phyloP scores from a whole-genome alignment of 2,113 vertebrate species.

The Pseudorectes ferrugineus region DNA sequence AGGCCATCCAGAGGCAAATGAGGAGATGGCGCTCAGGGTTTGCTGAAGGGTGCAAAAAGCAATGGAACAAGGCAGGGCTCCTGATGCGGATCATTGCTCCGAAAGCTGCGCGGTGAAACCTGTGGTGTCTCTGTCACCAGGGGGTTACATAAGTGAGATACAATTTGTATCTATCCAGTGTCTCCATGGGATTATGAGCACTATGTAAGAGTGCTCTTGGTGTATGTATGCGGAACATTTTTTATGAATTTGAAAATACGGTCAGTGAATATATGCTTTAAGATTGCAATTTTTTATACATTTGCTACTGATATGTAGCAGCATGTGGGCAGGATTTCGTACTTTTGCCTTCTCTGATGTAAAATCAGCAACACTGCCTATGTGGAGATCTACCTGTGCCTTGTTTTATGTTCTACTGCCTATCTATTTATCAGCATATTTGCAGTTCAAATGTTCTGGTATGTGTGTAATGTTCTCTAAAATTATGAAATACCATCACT shows the following conservation, averaged over 20 bases:
- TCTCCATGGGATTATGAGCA: background rate
- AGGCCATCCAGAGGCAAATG: background rate
- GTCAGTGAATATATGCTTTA: background rate
- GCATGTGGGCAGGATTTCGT: background rate
- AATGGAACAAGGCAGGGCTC: background rate
- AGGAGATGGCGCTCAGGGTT: accelerated
- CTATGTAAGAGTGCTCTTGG: background rate
- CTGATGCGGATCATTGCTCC: background rate
- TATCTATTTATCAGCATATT: background rate
- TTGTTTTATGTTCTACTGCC: background rate
- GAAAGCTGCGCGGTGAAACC: background rate
- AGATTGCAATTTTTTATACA: background rate
- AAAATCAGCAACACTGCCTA: background rate
- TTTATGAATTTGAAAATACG: background rate
- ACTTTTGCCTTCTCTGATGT: background rate
- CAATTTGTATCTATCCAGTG: background rate
- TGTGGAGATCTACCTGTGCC: background rate
- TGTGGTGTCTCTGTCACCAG: background rate
- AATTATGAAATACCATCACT: background rate
- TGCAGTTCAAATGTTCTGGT: background rate
- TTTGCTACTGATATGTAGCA: background rate
- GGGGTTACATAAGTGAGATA: background rate
- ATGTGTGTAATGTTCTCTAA: background rate
- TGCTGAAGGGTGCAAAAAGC: background rate
- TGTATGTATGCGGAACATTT: accelerated